phyloP scores from a whole-genome alignment of 1,140 invertebrate species.

The Diabrotica virgifera region DNA sequence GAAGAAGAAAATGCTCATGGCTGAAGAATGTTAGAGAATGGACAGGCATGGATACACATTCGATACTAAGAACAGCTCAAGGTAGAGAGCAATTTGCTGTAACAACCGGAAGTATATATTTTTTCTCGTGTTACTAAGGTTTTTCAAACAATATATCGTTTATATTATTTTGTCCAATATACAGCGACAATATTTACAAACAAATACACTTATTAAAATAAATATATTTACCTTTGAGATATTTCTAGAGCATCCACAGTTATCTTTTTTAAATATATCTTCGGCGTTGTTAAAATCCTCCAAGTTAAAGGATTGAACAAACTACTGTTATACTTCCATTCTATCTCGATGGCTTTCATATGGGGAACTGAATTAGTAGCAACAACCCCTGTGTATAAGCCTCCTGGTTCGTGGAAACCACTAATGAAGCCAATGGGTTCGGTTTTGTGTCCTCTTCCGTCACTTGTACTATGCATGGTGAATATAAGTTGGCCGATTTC shows the following conservation, averaged over 20 bases:
- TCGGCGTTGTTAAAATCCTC: constrained; percentile 69
- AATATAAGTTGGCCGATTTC: constrained; percentile 72
- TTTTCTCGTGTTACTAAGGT: too few species aligned
- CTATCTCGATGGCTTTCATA: constrained; percentile 63
- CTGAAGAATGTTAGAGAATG: too few species aligned
- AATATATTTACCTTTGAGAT: constrained; percentile 57
- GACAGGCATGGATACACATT: too few species aligned
- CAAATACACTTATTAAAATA: too few species aligned
- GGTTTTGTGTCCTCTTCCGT: constrained; percentile 41
- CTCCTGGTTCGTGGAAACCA: constrained; percentile 65
- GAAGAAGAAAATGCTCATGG: too few species aligned
- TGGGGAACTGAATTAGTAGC: constrained; percentile 63
- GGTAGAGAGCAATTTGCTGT: too few species aligned
- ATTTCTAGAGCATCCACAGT: constrained; percentile 68
- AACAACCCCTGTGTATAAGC: constrained; percentile 63
- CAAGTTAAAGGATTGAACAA: constrained; percentile 80
- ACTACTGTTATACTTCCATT: constrained; percentile 75
- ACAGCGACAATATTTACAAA: not conserved
- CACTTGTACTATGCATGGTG: constrained; percentile 59
- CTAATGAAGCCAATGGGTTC: constrained; percentile 35
- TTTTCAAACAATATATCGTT: too few species aligned
- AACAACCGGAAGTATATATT: too few species aligned
- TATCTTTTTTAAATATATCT: constrained; percentile 68
- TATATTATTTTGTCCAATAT: too few species aligned
- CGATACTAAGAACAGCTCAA: too few species aligned